Base-by-base conservation (phyloP, 2,888 invertebrate genomes). In the Platerodrilus igneus region DNA sequence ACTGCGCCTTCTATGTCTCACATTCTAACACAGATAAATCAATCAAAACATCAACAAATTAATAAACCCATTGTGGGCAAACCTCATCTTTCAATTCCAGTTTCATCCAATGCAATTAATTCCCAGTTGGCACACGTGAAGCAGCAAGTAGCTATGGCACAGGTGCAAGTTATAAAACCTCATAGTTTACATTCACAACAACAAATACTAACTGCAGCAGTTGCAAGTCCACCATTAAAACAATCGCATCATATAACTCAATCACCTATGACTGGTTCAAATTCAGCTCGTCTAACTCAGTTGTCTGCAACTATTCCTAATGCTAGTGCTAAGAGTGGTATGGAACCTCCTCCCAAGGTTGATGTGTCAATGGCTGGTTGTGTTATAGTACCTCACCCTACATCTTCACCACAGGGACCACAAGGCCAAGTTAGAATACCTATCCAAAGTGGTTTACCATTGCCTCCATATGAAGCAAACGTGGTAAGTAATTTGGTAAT, bases 381-480 rank as follows among this genome's bases (percentile, higher is more conserved):
- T 42, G 73, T 75, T 35, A 68, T 74, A 63, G 73, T 74, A n/a
- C 72, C 73, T 14, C 53, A 67, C 38, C 51, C 57, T 4, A 55
- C 53, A 29, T 54, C 52, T 3, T 58, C 64, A 6, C 73, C 73
- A 3, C 74, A 73, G 55, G 71, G 72, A 36, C 72, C 72, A 52
- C 63, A 73, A n/a, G 7, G 18, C 9, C 63, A 73, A n/a, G 7
- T 9, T n/a, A 72, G 77, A 19, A 72, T 74, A 37, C 65, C 74
- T 14, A 50, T 74, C 41, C 75, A 74, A 32, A 64, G 74, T 2
- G 74, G 75, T 13, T 68, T 80, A 52, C 74, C 79, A 11, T 73
- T 79, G 25, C 72, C 79, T 9, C 71, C 77, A 9, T 82, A 76
- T 54, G 82, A 81, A 56, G 73, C 78, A 6, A 77, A 75, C 61